Base-by-base conservation (phyloP, 2,113 vertebrate species). In the Chitala chitala region DNA sequence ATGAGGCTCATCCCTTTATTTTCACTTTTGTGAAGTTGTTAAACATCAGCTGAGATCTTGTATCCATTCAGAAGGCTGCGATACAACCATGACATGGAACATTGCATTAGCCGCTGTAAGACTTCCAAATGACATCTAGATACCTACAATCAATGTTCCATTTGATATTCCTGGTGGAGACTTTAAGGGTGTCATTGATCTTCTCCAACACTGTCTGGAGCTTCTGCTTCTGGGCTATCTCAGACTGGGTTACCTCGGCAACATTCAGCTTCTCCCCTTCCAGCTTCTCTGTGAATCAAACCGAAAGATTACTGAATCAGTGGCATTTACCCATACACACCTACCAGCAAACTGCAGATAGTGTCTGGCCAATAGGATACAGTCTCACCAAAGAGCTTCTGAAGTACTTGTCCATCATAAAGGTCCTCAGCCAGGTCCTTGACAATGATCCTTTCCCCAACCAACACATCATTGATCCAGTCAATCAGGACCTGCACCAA, bases 391-490 rank as follows among this genome's bases (percentile, higher is more conserved):
- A 95, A 94, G 73, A 95, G 91, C 82, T 95, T 95, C 88, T 95
- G 94, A 68, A 95, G 70, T 69, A 95, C 93, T 88, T 95, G 94
- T 81, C 94, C 94, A 69, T 95, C 94, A 22, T 94, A 94, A 69
- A 95, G 81, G 73, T 95, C 94, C 81, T 94, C 94, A 70, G 93
- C 90, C 76, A 94, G 87, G 82, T 94, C 93, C 85, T 95, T 95
- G 75, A 95, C 94, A 75, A 95, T 95, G 81, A 95, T 95, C 78
- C 94, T 88, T 78, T 95, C 94, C 79, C 93, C 93, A 12, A 94
- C 94, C 82, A 95, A 83, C 74, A 94, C 93, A 48, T 94, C 94
- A 73, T 95, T 95, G 86, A 95, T 94, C 94, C 94, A 95, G 86
- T 95, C 94, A 79, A 95, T 94, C 80, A 95, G 87, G 65, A 95